phyloP scores from a whole-genome alignment of 2,113 vertebrate genomes.

The Gambusia holbrooki region DNA sequence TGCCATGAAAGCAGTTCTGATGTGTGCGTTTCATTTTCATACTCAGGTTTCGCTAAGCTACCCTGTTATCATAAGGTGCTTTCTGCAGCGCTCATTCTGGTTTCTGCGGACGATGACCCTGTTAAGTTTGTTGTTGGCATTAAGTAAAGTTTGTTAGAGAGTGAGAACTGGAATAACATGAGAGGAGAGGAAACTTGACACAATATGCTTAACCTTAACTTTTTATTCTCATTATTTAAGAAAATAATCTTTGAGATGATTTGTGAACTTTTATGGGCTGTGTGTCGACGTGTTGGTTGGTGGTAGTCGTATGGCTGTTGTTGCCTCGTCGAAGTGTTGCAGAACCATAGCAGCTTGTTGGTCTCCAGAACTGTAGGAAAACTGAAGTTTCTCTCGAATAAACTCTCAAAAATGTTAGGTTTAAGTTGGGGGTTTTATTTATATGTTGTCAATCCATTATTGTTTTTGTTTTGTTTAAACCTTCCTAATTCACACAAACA shows the following conservation, averaged over 20 bases:
- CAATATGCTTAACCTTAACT: background rate
- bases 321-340: constrained; percentile 7
- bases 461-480: constrained; percentile 28
- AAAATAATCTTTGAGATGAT: background rate
- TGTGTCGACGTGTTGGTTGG: constrained; percentile 8
- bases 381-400: background rate
- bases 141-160: constrained; percentile 13
- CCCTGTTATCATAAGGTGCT: constrained; percentile 28
- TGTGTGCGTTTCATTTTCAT: constrained; percentile 37
- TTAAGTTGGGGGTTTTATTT: constrained; percentile 41
- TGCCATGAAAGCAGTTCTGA: constrained; percentile 12
- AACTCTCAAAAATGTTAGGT: background rate
- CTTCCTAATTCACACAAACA: constrained; percentile 14
- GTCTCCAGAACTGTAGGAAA: constrained; percentile 6
- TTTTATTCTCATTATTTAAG: background rate
- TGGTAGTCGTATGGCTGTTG: constrained; percentile 19
- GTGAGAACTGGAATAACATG: background rate
- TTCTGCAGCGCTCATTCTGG: constrained; percentile 14
- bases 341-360: background rate
- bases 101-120: background rate
- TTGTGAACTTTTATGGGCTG: constrained; percentile 16
- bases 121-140: background rate
- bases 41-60: constrained; percentile 67
- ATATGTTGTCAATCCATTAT: constrained; percentile 52
- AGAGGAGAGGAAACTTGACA: constrained; percentile 1